Base-by-base conservation (phyloP, 2,113 vertebrate genomes). In the Thalassarche chlororhynchos region DNA sequence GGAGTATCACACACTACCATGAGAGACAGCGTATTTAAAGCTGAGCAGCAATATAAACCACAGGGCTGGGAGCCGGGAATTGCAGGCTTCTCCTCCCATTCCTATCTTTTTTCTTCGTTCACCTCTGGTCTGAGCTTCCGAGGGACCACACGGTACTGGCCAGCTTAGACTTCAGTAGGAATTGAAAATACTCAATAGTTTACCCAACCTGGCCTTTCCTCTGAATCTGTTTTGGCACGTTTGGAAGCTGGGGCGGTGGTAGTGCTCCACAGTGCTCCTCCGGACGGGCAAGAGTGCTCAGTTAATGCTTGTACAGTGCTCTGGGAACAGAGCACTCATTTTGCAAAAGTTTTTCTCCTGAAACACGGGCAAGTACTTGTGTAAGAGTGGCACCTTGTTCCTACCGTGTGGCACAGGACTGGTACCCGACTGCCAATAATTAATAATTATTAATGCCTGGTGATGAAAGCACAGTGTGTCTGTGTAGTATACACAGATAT, bases 231-330 rank as follows among this genome's bases (percentile, higher is more conserved):
- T 88, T 36, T 5, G 31, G 38, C 31, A 38, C 28, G 29, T 57
- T 71, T 29, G 83, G 38, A 44, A 90, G 66, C 38, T 28, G 32
- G 9, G 26, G 34, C 0, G 2, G 8, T 36, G 12, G 62, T 13
- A 15, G 20, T 6, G n/a, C 46, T 75, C 32, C 36, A 19, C 16
- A 4, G 54, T 5, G 13, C 46, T 92, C 17, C 64, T 68, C 16
- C 0, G 1, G 25, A 4, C 75, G 21, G 24, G n/a, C 36, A 29
- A 40, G 52, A 38, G 31, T 1, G 0, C 24, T 25, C 0, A 0
- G 28, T 17, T 64, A 62, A 38, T 14, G 34, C 40, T 60, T 17
- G 12, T 25, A 6, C 10, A 25, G 42, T 3, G 29, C 60, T 42
- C n/a, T 46, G 49, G 40, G 38, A 79, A 24, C 54, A 55, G 8